Evolutionary conservation across 2,888 invertebrate species (phyloP).

Genomic region (Schizaphis graminum): DNA sequence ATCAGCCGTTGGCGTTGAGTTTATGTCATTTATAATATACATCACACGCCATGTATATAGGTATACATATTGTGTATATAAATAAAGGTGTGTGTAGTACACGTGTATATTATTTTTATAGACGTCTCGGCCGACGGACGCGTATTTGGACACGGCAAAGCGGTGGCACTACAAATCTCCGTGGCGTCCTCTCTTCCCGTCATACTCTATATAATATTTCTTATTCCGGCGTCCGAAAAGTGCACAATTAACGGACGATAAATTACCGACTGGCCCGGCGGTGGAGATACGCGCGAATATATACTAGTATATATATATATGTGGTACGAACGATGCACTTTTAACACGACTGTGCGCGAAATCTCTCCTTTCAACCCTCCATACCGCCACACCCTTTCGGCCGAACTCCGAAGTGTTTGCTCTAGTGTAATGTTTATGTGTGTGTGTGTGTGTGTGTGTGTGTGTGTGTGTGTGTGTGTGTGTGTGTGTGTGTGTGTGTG

Average conservation of each 20-base stretch:
- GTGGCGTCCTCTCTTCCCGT: not conserved
- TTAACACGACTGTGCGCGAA: not conserved
- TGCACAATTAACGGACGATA: slow-evolving; percentile 56
- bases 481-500: no score
- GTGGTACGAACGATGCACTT: not conserved
- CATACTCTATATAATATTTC: not conserved
- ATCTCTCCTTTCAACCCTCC: not conserved
- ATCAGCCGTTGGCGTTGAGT: not conserved
- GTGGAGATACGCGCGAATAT: no score
- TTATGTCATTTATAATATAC: not conserved
- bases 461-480: no score
- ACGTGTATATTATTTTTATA: not conserved
- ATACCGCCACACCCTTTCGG: not conserved
- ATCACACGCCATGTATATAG: not conserved
- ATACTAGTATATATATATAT: no score
- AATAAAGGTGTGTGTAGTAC: not conserved
- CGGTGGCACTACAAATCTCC: slow-evolving; percentile 46
- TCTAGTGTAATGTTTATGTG: not conserved
- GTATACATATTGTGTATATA: not conserved
- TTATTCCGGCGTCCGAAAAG: not conserved
- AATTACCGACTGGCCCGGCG: slow-evolving; percentile 17
- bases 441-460: no score
- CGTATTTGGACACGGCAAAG: slow-evolving; percentile 10
- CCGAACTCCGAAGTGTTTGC: not conserved
- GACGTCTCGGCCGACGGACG: not conserved